Base-by-base conservation (phyloP, 2,797 vertebrate species). In the Lepus townsendii region DNA sequence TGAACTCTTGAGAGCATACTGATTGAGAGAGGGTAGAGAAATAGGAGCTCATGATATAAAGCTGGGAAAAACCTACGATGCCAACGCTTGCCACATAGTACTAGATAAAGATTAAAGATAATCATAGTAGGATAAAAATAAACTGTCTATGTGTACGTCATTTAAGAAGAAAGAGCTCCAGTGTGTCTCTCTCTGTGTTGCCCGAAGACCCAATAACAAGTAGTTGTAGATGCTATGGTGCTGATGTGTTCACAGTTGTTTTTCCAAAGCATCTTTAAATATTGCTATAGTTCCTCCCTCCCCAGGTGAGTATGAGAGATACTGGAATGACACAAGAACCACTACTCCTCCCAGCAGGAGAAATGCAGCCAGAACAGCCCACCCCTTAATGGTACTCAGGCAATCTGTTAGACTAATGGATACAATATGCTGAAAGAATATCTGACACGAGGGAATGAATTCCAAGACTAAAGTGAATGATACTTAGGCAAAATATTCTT, bases 211-310 rank as follows among this genome's bases (percentile, higher is more conserved):
- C 90, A 66, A 78, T 90, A 94, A 94, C 93, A 88, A 93, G 92
- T 69, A 35, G 88, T 11, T 20, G 82, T 13, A 26, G 95, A 90
- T 71, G 88, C 83, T 54, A 26, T 3, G 92, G 96, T 79, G 88
- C 75, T 73, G 84, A 96, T 68, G 93, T 93, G 42, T 47, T 47
- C 42, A 47, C 42, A 47, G 91, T 91, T 93, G 92, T 76, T 90
- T 93, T 93, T 83, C 94, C 92, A 62, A 96, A 97, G 94, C 95
- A 95, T 96, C 96, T 97, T 94, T 77, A 93, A 96, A 97, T 97
- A 97, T 96, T 97, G 97, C 95, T 97, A 96, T 96, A 97, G 93
- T 96, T 97, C 83, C 96, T 96, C 91, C 80, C 0, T 1, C 96
- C 96, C 97, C 85, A 3, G 1, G 66, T 88, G 96, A 96, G 94